Evolutionary conservation across 2,113 vertebrate genomes (phyloP), one percentile per base, ranked within the genome.

Genomic region (Dunckerocampus dactyliophorus): DNA sequence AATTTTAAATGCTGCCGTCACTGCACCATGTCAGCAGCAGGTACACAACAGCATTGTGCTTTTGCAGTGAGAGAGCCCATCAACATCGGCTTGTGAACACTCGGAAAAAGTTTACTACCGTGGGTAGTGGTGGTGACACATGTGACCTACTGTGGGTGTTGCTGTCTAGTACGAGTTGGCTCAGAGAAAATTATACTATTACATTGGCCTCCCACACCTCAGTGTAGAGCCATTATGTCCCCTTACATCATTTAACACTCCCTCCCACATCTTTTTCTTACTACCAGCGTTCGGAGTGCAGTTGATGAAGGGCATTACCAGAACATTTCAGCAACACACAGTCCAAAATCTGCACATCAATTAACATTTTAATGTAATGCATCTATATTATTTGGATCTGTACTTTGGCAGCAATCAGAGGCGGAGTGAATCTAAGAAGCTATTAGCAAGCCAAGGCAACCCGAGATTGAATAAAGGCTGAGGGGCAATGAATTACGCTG

Each of bases 101-200:
- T 69, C 50, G 1, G 31, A 37, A 22, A 78, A 75, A 75, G 67
- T 71, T 79, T 57, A 78, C 72, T 72, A 67, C 71, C 69, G 69
- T 47, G 60, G 76, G 71, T 34, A 11, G 16, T 16, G 28, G 22
- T 49, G 54, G 48, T 65, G 73, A 77, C 77, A 65, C 55, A 48
- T 22, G 65, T 67, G 72, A 66, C 78, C 63, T 78, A 50, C n/a
- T 62, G 47, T 53, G 55, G 76, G 72, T 71, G 75, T 62, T 73
- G 76, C 62, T 81, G 81, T 83, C 77, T 71, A 76, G 61, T 75
- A 72, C 63, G 66, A 34, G 67, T 71, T 65, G 74, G 74, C 79
- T 71, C 73, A 82, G 80, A 84, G 79, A 68, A 85, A 82, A 75
- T 80, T 74, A 65, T 75, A 65, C 75, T 39, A 80, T 82, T 84